Evolutionary conservation across 2,113 vertebrate species (phyloP).

Genomic region (Paracanthobrama guichenoti): DNA sequence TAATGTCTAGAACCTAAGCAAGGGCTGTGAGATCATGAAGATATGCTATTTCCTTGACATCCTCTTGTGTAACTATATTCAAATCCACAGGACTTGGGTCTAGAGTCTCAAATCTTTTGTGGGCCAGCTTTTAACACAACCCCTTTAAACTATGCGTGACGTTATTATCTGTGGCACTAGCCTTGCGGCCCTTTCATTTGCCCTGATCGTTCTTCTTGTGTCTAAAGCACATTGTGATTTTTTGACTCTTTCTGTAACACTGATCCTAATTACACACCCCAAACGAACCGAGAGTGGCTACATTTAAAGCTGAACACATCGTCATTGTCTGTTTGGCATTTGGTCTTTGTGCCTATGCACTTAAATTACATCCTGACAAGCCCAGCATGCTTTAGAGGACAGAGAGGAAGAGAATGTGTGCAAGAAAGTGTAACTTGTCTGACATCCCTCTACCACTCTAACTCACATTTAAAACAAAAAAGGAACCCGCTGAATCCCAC

Average conservation of each 20-base stretch:
- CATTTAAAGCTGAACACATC: conserved; percentile 78
- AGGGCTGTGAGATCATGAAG: not conserved
- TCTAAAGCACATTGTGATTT: conserved; percentile 47
- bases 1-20: no score
- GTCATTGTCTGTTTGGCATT: conserved; percentile 80
- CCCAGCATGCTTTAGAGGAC: conserved; percentile 73
- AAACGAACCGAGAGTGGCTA: conserved; percentile 70
- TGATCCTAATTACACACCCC: conserved; percentile 81
- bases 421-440: conserved; percentile 33
- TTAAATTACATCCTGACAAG: conserved; percentile 84
- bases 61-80: not conserved
- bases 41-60: conserved; percentile 11
- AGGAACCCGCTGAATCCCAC: conserved; percentile 75
- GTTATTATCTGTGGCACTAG: not conserved
- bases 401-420: conserved; percentile 65
- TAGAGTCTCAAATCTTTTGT: not conserved
- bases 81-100: not conserved
- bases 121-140: not conserved
- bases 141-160: not conserved
- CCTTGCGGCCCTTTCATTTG: conserved; percentile 31
- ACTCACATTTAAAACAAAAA: conserved; percentile 71
- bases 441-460: conserved; percentile 48
- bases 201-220: conserved; percentile 35
- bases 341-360: conserved; percentile 80
- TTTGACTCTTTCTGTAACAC: conserved; percentile 73